Percentiles rank a stretch among this genome's conserved stretches.
phyloP scores from a whole-genome alignment of 2,888 invertebrate genomes.

The Bombylius major region DNA sequence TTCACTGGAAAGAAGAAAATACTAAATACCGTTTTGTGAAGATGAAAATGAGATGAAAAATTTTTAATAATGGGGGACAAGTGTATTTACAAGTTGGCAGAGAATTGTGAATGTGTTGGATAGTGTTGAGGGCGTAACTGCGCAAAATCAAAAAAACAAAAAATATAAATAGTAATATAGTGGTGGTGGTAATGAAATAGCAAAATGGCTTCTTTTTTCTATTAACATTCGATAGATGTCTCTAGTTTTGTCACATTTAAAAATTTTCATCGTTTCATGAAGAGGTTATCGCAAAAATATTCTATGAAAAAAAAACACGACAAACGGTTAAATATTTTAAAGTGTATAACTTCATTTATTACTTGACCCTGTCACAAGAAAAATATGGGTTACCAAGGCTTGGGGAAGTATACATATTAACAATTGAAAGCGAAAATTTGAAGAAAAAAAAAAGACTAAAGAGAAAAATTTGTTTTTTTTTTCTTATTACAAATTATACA shows the following conservation, averaged over 20 bases:
- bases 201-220: slow-evolving; percentile 37
- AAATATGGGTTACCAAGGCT: too few relatives aligned
- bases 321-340: too few relatives aligned
- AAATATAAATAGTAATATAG: neutral
- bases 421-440: too few relatives aligned
- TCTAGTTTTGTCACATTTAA: slow-evolving; percentile 16
- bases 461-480: too few relatives aligned
- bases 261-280: neutral
- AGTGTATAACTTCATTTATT: too few relatives aligned
- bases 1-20: slow-evolving; percentile 10
- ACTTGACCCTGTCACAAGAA: too few relatives aligned
- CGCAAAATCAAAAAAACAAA: slow-evolving; percentile 12
- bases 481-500: too few relatives aligned
- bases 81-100: neutral
- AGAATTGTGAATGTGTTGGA: slow-evolving; percentile 7
- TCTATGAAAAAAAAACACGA: too few relatives aligned
- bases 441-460: too few relatives aligned
- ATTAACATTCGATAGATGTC: slow-evolving; percentile 30
- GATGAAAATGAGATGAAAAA: neutral
- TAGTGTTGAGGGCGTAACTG: slow-evolving; percentile 12
- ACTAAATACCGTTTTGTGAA: neutral
- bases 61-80: too few relatives aligned
- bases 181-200: slow-evolving; percentile 6
- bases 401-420: too few relatives aligned
- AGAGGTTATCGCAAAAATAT: too few relatives aligned